Evolutionary conservation across 2,113 vertebrate genomes (phyloP), one percentile per base, ranked within the genome.

Genomic region (Charadrius vociferus): DNA sequence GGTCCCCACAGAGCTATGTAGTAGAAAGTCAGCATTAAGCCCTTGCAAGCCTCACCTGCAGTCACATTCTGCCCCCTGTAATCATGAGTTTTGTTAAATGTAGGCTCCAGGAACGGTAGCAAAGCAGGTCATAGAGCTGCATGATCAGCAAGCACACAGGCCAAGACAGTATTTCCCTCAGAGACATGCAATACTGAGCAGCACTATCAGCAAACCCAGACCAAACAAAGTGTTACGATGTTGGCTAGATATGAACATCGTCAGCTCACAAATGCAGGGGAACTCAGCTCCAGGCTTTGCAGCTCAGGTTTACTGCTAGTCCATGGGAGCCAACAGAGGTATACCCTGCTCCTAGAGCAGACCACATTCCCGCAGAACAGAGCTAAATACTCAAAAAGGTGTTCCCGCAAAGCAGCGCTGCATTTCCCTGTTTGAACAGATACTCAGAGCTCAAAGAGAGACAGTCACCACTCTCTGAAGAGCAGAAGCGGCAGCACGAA

Each of bases 221-320:
- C 34, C 22, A 26, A 90, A 49, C 21, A 13, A 14, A 26, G 15
- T 14, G 9, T 2, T 22, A 14, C 0, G 1, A 19, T 3, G 19
- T 7, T 45, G 52, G 34, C n/a, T 24, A 61, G 66, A 19, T 58
- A 52, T 2, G 67, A 77, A n/a, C 22, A 62, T 4, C 0, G 0
- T 21, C 61, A 41, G 55, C 83, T 84, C 89, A 20, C 34, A 58
- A 55, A 45, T 1, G 9, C 34, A 34, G 45, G 20, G 43, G 43
- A 63, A 10, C 30, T 81, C 61, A 53, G 41, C 55, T 67, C 50
- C 22, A 41, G 61, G 29, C 45, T 85, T 62, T 63, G 41, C 30
- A 37, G 1, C n/a, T 53, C 30, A 7, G 45, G 43, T 65, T 70
- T 62, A 24, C 6, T 45, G 45, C 75, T 58, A 45, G 62, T 10